Conservation (phyloP, 2,888 invertebrate species). For the Cheilosia variabilis region DNA sequence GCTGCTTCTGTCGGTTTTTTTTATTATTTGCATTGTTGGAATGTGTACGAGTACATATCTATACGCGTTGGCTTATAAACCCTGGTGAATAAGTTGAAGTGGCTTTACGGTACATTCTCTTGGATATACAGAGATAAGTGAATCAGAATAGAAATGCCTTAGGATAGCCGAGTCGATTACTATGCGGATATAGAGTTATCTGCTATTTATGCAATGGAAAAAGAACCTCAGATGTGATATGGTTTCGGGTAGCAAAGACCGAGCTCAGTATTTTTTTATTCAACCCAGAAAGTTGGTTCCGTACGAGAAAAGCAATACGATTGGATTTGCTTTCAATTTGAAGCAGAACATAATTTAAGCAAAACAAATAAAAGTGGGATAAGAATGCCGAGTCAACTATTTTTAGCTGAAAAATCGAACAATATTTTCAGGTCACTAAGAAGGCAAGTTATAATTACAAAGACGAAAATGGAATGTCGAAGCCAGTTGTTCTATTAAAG, state of each 20-base stretch:
- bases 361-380: slow-evolving; percentile 8
- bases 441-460: not conserved
- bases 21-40: slow-evolving; percentile 11
- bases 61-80: slow-evolving; percentile 35
- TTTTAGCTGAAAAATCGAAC: not conserved
- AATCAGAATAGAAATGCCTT: slow-evolving; percentile 25
- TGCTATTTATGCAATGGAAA: slow-evolving; percentile 63
- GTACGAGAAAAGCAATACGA: slow-evolving; percentile 30
- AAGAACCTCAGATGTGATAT: slow-evolving; percentile 53
- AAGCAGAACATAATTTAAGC: slow-evolving; percentile 44
- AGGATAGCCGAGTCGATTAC: slow-evolving; percentile 54
- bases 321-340: slow-evolving; percentile 61
- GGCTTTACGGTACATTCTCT: slow-evolving; percentile 51
- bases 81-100: slow-evolving; percentile 51
- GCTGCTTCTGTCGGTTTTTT: slow-evolving; percentile 28
- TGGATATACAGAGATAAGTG: slow-evolving; percentile 45
- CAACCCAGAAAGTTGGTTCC: slow-evolving; percentile 6
- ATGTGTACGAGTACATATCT: slow-evolving; percentile 7
- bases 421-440: not conserved
- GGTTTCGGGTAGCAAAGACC: not conserved
- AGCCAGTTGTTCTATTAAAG: not conserved
- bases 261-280: not conserved
- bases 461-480: not conserved
- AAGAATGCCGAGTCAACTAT: not conserved
- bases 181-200: slow-evolving; percentile 59